These are phyloP conservation scores for Dicyrtomina minuta DNA, from an alignment of 2,888 invertebrate genomes.

Conservation along the genomic window DNA sequence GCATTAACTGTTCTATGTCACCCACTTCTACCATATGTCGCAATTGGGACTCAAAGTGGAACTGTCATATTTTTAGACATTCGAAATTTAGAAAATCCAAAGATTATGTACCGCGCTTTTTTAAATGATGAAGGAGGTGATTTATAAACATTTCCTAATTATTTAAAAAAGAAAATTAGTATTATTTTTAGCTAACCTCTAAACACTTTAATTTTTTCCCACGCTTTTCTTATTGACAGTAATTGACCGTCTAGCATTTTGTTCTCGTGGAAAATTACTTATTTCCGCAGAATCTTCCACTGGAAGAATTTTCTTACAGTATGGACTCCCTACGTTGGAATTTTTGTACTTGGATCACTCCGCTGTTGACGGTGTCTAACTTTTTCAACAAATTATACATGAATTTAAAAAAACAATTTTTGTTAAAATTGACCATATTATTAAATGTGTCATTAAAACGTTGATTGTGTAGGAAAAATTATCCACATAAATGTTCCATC, in stretches of 20 bases:
- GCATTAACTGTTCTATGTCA: slow-evolving; percentile 40
- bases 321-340: slow-evolving; percentile 46
- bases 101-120: slow-evolving; percentile 38
- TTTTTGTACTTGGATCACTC: slow-evolving; percentile 44
- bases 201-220: neutral
- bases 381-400: neutral
- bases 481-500: slow-evolving; percentile 43
- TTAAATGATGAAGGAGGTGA: slow-evolving; percentile 37
- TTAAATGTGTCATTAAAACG: neutral
- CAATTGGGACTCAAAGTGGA: slow-evolving; percentile 45
- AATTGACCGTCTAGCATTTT: slow-evolving; percentile 43
- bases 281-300: slow-evolving; percentile 41
- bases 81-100: slow-evolving; percentile 41
- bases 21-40: slow-evolving; percentile 44
- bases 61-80: slow-evolving; percentile 45
- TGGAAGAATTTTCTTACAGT: slow-evolving; percentile 43
- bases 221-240: no score
- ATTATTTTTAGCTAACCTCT: neutral
- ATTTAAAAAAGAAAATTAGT: no score
- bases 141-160: neutral
- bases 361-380: neutral
- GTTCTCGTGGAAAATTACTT: slow-evolving; percentile 44
- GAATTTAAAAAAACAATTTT: no score
- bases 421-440: no score
- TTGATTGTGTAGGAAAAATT: slow-evolving; percentile 39